A percentile compares a stretch with the other conserved stretches of the same genome.
Evolutionary conservation across 1,140 invertebrate species (phyloP).

Genomic region (Aplysia californica): DNA sequence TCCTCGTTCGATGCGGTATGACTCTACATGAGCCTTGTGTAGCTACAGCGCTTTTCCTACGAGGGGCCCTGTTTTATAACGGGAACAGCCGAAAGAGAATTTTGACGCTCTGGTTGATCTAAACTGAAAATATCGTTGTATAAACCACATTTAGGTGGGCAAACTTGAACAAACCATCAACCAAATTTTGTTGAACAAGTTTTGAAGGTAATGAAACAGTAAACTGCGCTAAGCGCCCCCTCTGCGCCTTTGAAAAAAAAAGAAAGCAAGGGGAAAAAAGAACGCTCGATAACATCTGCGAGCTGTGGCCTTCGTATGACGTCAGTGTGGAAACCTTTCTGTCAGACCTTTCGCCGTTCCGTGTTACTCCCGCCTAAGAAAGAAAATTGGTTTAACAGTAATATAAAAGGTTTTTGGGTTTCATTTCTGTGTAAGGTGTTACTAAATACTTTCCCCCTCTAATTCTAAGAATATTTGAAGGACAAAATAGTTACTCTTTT

Average conservation of each 20-base stretch:
- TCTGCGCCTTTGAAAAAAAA: neutral
- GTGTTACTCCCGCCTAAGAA: neutral
- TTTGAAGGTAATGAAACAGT: neutral
- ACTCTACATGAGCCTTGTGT: neutral
- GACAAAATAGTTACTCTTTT: neutral
- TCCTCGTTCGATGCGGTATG: conserved; percentile 29
- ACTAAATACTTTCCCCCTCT: too few species aligned
- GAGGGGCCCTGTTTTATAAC: conserved; percentile 59
- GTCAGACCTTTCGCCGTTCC: neutral
- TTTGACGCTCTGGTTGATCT: conserved; percentile 23
- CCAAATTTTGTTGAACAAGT: neutral
- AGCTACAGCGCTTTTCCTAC: conserved; percentile 1
- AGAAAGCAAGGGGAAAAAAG: neutral
- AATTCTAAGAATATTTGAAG: neutral
- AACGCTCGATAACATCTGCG: conserved; percentile 28
- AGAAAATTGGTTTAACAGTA: neutral
- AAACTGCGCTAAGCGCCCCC: neutral
- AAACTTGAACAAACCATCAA: neutral
- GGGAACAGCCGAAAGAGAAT: conserved; percentile 51
- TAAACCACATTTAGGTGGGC: too few species aligned
- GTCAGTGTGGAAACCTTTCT: neutral
- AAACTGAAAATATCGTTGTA: neutral
- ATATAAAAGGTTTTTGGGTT: neutral
- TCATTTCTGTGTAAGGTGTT: too few species aligned
- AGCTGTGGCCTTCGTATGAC: conserved; percentile 4